Percentiles rank a stretch among this genome's conserved stretches.
These are phyloP conservation scores for Sarcophaga subvicina DNA, from an alignment of 2,888 invertebrate genomes.

Conservation along the genomic window DNA sequence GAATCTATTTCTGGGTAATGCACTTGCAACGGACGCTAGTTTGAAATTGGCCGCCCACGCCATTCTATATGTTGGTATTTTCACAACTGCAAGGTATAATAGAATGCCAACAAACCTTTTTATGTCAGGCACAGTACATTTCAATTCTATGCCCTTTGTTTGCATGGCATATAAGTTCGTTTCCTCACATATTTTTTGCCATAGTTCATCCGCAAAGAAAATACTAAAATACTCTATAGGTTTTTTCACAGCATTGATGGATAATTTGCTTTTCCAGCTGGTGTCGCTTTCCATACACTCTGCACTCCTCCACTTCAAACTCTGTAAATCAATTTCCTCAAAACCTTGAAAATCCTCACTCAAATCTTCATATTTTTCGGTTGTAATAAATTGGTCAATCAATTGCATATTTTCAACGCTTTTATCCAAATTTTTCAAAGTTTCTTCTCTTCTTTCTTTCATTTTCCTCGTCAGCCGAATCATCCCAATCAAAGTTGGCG, in stretches of 20 bases:
- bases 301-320: constrained; percentile 68
- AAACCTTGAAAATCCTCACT: constrained; percentile 62
- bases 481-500: no score
- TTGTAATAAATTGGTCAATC: constrained; percentile 61
- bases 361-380: constrained; percentile 47
- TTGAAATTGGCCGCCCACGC: constrained; percentile 26
- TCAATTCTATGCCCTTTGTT: constrained; percentile 36
- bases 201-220: constrained; percentile 45
- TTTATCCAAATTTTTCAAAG: constrained; percentile 52
- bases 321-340: constrained; percentile 68
- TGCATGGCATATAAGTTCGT: constrained; percentile 19
- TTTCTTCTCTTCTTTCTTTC: constrained; percentile 64
- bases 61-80: constrained; percentile 27
- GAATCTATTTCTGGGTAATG: constrained; percentile 21
- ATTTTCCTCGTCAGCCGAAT: constrained; percentile 48
- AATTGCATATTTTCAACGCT: constrained; percentile 58
- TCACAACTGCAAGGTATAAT: constrained; percentile 27
- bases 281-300: constrained; percentile 61
- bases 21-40: constrained; percentile 30
- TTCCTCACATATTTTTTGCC: constrained; percentile 39
- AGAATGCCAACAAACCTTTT: constrained; percentile 35
- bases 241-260: constrained; percentile 54
- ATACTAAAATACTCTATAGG: constrained; percentile 50
- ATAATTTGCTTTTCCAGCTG: constrained; percentile 61
- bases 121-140: constrained; percentile 33